A percentile compares a stretch with the other conserved stretches of the same genome.
These are phyloP conservation scores for Drosophila arawakana DNA, from an alignment of 1,140 invertebrate species.

Conservation along the genomic window DNA sequence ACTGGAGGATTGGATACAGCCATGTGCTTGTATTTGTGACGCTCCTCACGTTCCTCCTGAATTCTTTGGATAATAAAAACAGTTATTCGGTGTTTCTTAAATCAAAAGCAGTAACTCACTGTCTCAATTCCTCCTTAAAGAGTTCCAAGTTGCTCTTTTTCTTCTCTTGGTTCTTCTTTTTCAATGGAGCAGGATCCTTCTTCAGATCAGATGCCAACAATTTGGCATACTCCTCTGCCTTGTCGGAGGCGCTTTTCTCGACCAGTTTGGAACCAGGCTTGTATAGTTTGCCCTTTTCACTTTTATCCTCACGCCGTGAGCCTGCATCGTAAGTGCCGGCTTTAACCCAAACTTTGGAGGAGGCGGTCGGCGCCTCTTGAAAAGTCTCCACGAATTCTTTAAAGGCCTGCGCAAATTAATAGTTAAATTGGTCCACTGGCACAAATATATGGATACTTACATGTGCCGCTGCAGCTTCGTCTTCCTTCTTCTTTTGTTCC, in stretches of 20 bases:
- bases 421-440: not conserved
- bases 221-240: constrained; percentile 90
- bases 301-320: constrained; percentile 94
- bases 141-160: constrained; percentile 98
- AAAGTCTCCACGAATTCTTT: constrained; percentile 99
- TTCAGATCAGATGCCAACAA: constrained; percentile 88
- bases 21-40: constrained; percentile 94
- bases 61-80: constrained; percentile 87
- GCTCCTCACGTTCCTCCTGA: constrained; percentile 98
- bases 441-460: constrained; percentile 38
- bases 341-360: constrained; percentile 97
- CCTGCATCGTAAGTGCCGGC: constrained; percentile 98
- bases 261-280: constrained; percentile 94
- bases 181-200: constrained; percentile 85
- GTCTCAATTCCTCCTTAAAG: constrained; percentile 97
- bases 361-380: constrained; percentile 91
- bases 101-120: constrained; percentile 85
- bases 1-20: constrained; percentile 55
- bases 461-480: constrained; percentile 93
- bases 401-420: constrained; percentile 89
- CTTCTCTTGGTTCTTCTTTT: constrained; percentile 93
- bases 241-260: constrained; percentile 85
- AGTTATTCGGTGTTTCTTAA: not conserved
- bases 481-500: constrained; percentile 94
- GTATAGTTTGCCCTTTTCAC: constrained; percentile 96